Evolutionary conservation across 1,140 invertebrate species (phyloP).

Genomic region (Delia radicum): DNA sequence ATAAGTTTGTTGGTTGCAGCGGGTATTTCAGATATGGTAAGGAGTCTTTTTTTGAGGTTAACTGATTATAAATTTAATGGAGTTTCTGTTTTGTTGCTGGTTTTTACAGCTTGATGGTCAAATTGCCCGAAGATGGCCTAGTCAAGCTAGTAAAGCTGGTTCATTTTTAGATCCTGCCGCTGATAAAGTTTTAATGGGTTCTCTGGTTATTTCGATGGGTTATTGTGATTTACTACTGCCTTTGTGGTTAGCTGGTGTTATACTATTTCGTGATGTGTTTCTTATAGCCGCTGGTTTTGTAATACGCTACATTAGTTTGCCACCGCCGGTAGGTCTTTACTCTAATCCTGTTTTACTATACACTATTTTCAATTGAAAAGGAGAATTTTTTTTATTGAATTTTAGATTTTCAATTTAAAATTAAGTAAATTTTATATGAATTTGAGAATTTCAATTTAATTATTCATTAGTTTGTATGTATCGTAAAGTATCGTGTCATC

Average conservation of each 20-base stretch:
- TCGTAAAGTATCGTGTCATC: too few species aligned
- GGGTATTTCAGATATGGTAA: slow-evolving; percentile 83
- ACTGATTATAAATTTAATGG: too few species aligned
- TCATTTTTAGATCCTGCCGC: slow-evolving; percentile 96
- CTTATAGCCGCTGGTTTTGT: slow-evolving; percentile 82
- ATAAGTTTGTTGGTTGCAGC: slow-evolving; percentile 74
- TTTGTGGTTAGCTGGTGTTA: slow-evolving; percentile 77
- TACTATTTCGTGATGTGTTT: slow-evolving; percentile 80
- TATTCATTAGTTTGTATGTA: too few species aligned
- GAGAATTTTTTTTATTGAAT: too few species aligned
- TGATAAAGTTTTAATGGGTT: slow-evolving; percentile 92
- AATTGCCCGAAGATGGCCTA: slow-evolving; percentile 89
- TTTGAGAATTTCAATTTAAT: too few species aligned
- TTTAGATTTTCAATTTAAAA: too few species aligned
- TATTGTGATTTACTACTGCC: slow-evolving; percentile 85
- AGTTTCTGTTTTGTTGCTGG: too few species aligned
- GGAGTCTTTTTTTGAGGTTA: slow-evolving; percentile 33
- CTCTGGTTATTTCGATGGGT: slow-evolving; percentile 83
- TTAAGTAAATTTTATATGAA: too few species aligned
- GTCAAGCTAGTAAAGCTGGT: slow-evolving; percentile 88
- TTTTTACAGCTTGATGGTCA: slow-evolving; percentile 83
- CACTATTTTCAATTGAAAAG: background rate
- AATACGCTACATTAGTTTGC: slow-evolving; percentile 86
- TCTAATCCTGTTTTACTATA: too few species aligned
- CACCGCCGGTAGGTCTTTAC: slow-evolving; percentile 72